These are phyloP conservation scores for Phengaris arion DNA, from an alignment of 2,888 invertebrate species.

Conservation along the genomic window DNA sequence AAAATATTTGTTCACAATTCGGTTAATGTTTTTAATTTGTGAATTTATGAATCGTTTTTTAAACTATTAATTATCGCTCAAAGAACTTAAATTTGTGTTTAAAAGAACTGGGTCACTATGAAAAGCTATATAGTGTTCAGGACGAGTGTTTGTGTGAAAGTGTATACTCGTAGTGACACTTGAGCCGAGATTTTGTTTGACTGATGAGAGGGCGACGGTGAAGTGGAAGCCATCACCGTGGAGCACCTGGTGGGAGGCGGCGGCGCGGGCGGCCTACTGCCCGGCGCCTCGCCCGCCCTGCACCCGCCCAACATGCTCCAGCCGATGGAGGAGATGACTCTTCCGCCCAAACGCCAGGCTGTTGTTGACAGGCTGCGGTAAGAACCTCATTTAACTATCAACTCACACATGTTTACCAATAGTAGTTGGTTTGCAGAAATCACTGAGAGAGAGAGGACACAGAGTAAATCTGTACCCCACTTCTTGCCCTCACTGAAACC, in stretches of 20 bases:
- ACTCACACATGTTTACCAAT: too few relatives aligned
- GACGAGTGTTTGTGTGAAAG: constrained; percentile 64
- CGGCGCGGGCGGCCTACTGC: constrained; percentile 83
- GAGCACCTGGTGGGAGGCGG: constrained; percentile 89
- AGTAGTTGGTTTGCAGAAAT: too few relatives aligned
- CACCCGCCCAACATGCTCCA: constrained; percentile 82
- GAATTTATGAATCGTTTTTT: neutral
- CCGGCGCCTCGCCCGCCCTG: constrained; percentile 79
- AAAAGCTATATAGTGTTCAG: constrained; percentile 59
- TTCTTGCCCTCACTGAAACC: too few relatives aligned
- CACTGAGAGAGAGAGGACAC: too few relatives aligned
- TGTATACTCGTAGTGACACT: constrained; percentile 66
- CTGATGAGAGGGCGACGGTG: constrained; percentile 62
- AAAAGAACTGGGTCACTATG: constrained; percentile 56
- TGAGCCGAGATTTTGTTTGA: constrained; percentile 48
- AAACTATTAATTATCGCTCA: neutral
- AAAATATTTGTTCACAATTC: constrained; percentile 51
- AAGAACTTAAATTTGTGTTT: constrained; percentile 29
- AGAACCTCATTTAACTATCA: constrained; percentile 32
- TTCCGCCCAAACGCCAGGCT: constrained; percentile 90
- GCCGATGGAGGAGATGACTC: constrained; percentile 84
- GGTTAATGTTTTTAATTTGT: constrained; percentile 10
- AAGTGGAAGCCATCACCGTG: constrained; percentile 76
- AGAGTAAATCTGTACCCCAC: too few relatives aligned
- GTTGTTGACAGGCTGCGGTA: constrained; percentile 90